These are phyloP conservation scores for Eristalis tenax DNA, from an alignment of 2,888 invertebrate genomes.

Conservation along the genomic window DNA sequence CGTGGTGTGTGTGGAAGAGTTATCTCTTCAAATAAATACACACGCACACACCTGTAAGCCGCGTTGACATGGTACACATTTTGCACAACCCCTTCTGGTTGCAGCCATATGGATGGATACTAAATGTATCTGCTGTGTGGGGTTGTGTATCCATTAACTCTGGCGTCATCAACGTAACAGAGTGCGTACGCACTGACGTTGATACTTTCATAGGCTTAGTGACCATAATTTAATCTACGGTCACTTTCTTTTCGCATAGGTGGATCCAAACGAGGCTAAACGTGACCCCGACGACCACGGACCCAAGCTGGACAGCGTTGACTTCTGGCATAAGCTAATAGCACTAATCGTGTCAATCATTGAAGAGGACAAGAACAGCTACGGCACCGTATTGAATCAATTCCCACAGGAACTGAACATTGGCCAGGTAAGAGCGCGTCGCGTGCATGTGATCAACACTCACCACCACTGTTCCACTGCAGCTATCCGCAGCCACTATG, in stretches of 20 bases:
- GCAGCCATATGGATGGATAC: too few species aligned
- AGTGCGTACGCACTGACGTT: too few species aligned
- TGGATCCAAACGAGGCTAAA: conserved; percentile 94
- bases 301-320: conserved; percentile 93
- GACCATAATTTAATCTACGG: too few species aligned
- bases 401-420: conserved; percentile 99
- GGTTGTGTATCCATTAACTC: too few species aligned
- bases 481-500: conserved; percentile 98
- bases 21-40: too few species aligned
- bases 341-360: conserved; percentile 98
- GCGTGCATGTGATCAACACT: neutral
- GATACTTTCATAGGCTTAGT: too few species aligned
- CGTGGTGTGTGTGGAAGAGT: too few species aligned
- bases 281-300: conserved; percentile 93
- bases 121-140: too few species aligned
- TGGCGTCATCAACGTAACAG: too few species aligned
- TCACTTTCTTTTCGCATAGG: conserved; percentile 81
- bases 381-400: conserved; percentile 98
- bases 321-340: conserved; percentile 99
- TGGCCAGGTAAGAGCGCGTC: conserved; percentile 86
- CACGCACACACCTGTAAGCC: too few species aligned
- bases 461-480: neutral
- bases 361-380: conserved; percentile 99
- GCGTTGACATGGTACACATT: too few species aligned
- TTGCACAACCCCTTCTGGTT: too few species aligned